Base-by-base conservation (phyloP, 2,113 vertebrate species). In the Strix uralensis region DNA sequence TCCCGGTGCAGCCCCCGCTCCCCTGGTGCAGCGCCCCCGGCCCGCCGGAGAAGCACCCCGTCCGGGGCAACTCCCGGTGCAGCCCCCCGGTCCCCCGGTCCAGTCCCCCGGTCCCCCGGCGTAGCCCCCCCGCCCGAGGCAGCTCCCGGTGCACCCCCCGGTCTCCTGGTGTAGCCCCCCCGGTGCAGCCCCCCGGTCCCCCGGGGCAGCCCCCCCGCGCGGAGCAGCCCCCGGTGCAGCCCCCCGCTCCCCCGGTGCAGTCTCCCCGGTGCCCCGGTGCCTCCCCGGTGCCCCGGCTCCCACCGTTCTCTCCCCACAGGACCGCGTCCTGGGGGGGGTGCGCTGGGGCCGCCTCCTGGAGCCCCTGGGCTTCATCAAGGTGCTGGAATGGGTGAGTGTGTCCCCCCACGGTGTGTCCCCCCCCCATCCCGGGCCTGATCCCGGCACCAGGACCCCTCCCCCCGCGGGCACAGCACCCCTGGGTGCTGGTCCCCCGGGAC, bases 331-430 rank as follows among this genome's bases (percentile, higher is more conserved):
- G 20, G 98, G 98, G 79, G 97, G 88, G 55, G 91, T 99, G 61
- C 98, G 98, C 90, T 97, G 99, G 92, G 97, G 97, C 47, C 98
- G 98, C 32, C 96, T 99, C 93, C 99, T 98, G 92, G 99, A 99
- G 92, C 99, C 99, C 8, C 90, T 99, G 94, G 99, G 99, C 16
- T 99, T 99, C 93, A 98, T 99, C 86, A 99, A 99, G 93, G 94
- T 99, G 79, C 98, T 99, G 66, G 98, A 99, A 97, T 99, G 99
- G 99, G 99, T 99, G 94, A 98, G 99, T 98, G 49, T 14, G 34
- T 79, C 29, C n/a, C 46, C 32, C 13, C 83, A 36, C 27, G 14
- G 8, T 27, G 71, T 58, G 8, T 27, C 65, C 47, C 69, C 20
- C 63, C 59, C 38, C 25, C 10, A 4, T 8, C 29, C 44, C 26